phyloP scores from a whole-genome alignment of 2,113 vertebrate genomes.

The Seriola dumerili region DNA sequence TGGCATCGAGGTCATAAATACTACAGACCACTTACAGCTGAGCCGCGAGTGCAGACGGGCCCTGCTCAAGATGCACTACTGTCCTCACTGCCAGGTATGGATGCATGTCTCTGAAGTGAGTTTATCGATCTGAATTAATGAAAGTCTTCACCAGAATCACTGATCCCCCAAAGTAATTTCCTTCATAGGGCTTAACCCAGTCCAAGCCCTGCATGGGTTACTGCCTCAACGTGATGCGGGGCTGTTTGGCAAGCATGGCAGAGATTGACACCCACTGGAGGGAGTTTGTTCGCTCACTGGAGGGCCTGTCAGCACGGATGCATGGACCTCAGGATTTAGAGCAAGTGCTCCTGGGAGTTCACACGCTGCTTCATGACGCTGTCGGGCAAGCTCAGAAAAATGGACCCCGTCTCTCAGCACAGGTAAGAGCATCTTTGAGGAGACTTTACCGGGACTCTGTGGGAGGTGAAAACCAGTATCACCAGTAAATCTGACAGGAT shows the following conservation, averaged over 20 bases:
- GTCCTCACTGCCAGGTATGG: slow-evolving; percentile 87
- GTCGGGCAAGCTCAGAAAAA: slow-evolving; percentile 81
- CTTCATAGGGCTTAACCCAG: slow-evolving; percentile 80
- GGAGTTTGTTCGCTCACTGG: slow-evolving; percentile 87
- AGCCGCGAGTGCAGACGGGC: slow-evolving; percentile 89
- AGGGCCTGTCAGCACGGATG: slow-evolving; percentile 87
- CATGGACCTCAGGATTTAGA: slow-evolving; percentile 83
- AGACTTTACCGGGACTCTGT: slow-evolving; percentile 3
- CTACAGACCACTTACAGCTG: slow-evolving; percentile 89
- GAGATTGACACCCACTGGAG: slow-evolving; percentile 91
- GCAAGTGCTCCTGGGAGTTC: slow-evolving; percentile 87
- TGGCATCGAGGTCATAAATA: slow-evolving; percentile 93
- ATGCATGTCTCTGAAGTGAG: neutral
- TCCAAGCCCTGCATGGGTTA: slow-evolving; percentile 92
- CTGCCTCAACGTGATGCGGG: slow-evolving; percentile 90
- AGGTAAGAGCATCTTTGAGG: slow-evolving; percentile 79
- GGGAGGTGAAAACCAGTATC: slow-evolving; percentile 1
- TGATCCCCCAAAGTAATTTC: slow-evolving; percentile 36
- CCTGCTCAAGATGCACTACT: slow-evolving; percentile 90
- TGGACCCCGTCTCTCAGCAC: slow-evolving; percentile 78
- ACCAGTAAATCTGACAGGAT: neutral
- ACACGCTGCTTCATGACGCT: slow-evolving; percentile 85
- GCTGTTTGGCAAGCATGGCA: slow-evolving; percentile 89
- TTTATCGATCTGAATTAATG: slow-evolving; percentile 47
- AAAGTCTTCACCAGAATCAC: slow-evolving; percentile 18